Evolutionary conservation across 2,888 invertebrate species (phyloP).

Genomic region (Sminthurinus aureus): DNA sequence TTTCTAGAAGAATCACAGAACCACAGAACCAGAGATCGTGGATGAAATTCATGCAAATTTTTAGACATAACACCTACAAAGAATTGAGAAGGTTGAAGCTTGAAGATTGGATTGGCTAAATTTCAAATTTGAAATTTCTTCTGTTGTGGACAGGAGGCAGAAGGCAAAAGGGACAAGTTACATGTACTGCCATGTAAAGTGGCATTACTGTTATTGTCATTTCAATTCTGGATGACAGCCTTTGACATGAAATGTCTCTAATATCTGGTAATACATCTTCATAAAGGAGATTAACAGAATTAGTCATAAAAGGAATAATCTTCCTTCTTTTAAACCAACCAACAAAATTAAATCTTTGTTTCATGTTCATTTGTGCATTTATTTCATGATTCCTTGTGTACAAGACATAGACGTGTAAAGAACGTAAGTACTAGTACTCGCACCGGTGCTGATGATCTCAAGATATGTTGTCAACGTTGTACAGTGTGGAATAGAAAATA

Average conservation of each 20-base stretch:
- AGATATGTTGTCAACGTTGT: too few species aligned
- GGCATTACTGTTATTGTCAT: neutral
- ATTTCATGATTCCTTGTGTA: too few species aligned
- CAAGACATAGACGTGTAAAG: too few species aligned
- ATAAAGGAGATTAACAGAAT: neutral
- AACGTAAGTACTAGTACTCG: too few species aligned
- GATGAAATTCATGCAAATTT: slow-evolving; percentile 7
- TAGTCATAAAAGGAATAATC: neutral
- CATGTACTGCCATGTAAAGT: too few species aligned
- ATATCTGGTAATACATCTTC: too few species aligned
- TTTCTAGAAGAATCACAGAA: too few species aligned
- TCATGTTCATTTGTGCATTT: neutral
- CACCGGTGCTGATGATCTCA: too few species aligned
- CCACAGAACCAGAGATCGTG: neutral
- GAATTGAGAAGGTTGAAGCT: neutral
- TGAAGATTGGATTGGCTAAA: neutral
- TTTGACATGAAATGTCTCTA: neutral
- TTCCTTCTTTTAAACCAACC: too few species aligned
- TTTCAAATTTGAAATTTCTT: neutral
- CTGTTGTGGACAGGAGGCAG: neutral
- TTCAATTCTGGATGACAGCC: neutral
- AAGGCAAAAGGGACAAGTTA: too few species aligned
- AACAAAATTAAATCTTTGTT: neutral
- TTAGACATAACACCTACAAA: neutral
- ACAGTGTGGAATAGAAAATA: too few species aligned